Evolutionary conservation across 2,113 vertebrate species (phyloP).

Genomic region (Thamnophis sirtalis): DNA sequence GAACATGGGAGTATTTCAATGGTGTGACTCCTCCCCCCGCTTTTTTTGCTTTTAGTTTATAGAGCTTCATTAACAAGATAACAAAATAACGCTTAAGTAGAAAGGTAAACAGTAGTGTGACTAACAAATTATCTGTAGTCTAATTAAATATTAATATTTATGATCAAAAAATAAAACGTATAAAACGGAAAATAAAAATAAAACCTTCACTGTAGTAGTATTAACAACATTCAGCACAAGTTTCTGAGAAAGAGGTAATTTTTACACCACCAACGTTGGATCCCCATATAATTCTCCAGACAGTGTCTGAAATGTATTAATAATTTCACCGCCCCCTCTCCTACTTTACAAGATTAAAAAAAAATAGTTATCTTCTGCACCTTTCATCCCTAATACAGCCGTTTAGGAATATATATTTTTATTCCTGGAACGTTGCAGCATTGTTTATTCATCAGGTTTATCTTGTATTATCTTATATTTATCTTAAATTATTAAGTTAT

Average conservation of each 20-base stretch:
- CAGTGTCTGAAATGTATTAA: constrained; percentile 33
- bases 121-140: constrained; percentile 59
- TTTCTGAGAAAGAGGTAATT: constrained; percentile 54
- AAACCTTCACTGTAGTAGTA: constrained; percentile 48
- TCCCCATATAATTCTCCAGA: constrained; percentile 45
- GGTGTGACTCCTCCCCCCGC: background rate
- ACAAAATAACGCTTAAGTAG: constrained; percentile 61
- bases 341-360: background rate
- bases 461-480: background rate
- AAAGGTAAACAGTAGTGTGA: constrained; percentile 74
- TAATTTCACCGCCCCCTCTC: background rate
- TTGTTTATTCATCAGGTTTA: constrained; percentile 7
- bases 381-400: constrained; percentile 5
- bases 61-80: constrained; percentile 31
- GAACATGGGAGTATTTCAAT: constrained; percentile 23
- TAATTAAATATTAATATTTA: constrained; percentile 52
- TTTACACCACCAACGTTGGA: constrained; percentile 57
- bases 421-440: background rate
- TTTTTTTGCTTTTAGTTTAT: constrained; percentile 31
- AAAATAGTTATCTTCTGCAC: constrained; percentile 26
- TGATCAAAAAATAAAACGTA: constrained; percentile 41
- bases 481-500: too few species aligned
- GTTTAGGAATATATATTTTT: background rate
- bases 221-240: constrained; percentile 59
- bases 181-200: constrained; percentile 29